Evolutionary conservation across 2,888 invertebrate genomes (phyloP).

Genomic region (Oligia latruncula): DNA sequence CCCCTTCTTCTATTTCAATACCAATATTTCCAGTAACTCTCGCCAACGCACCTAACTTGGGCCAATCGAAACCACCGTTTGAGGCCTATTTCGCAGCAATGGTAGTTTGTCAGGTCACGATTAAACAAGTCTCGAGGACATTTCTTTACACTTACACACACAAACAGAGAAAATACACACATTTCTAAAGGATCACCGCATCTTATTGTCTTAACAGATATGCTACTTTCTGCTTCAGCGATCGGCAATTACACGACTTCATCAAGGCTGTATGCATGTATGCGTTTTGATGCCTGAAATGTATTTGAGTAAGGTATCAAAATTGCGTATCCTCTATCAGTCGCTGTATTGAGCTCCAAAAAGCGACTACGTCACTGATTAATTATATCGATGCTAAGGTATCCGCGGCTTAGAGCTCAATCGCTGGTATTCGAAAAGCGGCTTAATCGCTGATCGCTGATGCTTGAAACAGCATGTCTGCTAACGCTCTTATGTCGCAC

Average conservation of each 20-base stretch:
- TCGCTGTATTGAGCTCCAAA: background rate
- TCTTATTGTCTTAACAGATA: background rate
- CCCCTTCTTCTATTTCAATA: background rate
- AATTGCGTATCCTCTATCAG: background rate
- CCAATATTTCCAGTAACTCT: background rate
- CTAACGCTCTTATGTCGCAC: background rate
- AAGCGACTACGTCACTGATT: background rate
- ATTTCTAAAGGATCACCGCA: constrained; percentile 1
- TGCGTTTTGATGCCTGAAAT: background rate
- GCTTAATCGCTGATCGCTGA: background rate
- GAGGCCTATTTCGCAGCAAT: constrained; percentile 66
- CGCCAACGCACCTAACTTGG: constrained; percentile 17
- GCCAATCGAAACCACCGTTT: constrained; percentile 42
- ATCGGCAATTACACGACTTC: background rate
- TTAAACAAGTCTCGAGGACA: constrained; percentile 66
- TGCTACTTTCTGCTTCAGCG: background rate
- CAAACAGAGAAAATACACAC: constrained; percentile 21
- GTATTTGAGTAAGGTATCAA: background rate
- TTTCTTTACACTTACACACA: constrained; percentile 58
- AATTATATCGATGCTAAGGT: background rate
- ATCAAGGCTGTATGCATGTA: background rate
- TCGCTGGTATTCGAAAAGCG: background rate
- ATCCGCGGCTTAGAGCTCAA: background rate
- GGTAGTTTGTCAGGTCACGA: constrained; percentile 69
- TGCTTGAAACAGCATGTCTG: background rate